These are phyloP conservation scores for Myrmecobius fasciatus DNA, from an alignment of 2,113 vertebrate species.

Conservation along the genomic window DNA sequence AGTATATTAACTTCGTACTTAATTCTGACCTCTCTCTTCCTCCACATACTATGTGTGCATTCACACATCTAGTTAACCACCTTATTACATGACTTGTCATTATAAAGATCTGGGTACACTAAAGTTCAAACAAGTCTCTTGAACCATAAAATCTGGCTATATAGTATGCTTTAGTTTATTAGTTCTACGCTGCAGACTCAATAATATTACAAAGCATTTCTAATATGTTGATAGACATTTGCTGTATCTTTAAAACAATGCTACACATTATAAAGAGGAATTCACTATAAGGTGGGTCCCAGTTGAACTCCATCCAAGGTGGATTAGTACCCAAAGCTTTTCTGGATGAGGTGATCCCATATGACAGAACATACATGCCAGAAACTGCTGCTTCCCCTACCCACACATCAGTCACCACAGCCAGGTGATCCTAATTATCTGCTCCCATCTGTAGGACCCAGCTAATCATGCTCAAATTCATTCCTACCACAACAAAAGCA, in stretches of 20 bases:
- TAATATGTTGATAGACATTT: not conserved
- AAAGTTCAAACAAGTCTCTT: not conserved
- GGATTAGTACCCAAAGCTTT: slow-evolving; percentile 1
- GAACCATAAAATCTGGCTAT: not conserved
- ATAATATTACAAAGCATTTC: not conserved
- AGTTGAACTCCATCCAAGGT: not conserved
- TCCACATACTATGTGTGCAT: not conserved
- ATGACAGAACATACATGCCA: not conserved
- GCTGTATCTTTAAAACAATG: not conserved
- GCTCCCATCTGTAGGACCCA: not conserved
- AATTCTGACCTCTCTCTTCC: not conserved
- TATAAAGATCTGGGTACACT: not conserved
- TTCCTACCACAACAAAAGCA: not conserved
- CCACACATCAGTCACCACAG: not conserved
- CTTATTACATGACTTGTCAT: not conserved
- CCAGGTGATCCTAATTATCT: slow-evolving; percentile 1
- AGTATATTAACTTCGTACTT: not conserved
- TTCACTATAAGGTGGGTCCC: not conserved
- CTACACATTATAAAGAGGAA: not conserved
- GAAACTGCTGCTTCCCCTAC: not conserved
- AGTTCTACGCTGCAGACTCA: not conserved
- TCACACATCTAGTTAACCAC: not conserved
- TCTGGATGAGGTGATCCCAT: not conserved
- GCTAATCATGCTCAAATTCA: not conserved
- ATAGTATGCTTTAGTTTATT: not conserved